Evolutionary conservation across 2,113 vertebrate genomes (phyloP).

Genomic region (Galemys pyrenaicus): DNA sequence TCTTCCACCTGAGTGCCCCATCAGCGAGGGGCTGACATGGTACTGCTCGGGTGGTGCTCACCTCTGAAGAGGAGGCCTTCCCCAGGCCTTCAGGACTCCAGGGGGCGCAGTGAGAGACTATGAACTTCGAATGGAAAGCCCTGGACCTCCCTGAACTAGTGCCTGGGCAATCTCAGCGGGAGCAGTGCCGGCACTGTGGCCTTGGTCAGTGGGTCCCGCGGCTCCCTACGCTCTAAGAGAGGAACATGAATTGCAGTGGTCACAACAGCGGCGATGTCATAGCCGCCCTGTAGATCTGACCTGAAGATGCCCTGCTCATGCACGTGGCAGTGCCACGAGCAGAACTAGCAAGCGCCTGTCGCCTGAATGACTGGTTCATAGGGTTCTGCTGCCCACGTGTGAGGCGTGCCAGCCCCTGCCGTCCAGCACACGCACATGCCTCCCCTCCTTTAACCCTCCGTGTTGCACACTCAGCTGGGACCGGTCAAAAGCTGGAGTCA

Average conservation of each 20-base stretch:
- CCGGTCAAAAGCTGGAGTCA: neutral
- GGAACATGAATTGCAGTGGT: neutral
- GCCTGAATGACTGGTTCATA: neutral
- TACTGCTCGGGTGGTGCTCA: neutral
- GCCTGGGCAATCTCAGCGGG: neutral
- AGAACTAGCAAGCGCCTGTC: neutral
- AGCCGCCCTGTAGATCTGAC: neutral
- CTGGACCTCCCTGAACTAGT: neutral
- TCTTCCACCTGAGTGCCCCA: neutral
- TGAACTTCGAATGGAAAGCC: neutral
- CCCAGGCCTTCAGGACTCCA: neutral
- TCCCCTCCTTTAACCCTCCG: neutral
- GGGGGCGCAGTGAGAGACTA: neutral
- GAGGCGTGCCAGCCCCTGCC: neutral
- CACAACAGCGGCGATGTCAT: neutral
- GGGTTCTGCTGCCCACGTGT: neutral
- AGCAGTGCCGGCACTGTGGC: neutral
- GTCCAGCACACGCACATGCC: neutral
- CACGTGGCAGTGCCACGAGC: neutral
- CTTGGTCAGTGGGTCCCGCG: fast-evolving
- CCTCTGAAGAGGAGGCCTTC: neutral
- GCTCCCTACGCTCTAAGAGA: constrained; percentile 1
- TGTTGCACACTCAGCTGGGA: neutral
- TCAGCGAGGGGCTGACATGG: neutral
- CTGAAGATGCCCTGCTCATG: neutral